A percentile compares a stretch with the other conserved stretches of the same genome.
Evolutionary conservation across 1,140 invertebrate species (phyloP).

Genomic region (Aphelenchoides besseyi): DNA sequence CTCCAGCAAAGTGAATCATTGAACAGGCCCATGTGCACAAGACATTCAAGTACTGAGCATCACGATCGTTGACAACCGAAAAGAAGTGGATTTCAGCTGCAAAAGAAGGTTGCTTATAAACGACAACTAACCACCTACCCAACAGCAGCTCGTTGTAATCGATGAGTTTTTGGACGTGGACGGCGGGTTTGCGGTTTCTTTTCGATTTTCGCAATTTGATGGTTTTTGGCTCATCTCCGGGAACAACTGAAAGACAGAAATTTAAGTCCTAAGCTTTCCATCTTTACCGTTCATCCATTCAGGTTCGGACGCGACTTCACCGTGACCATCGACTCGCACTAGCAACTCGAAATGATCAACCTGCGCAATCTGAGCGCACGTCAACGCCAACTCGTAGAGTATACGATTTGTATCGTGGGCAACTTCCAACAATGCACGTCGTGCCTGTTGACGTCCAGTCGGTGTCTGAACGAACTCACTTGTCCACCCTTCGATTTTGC

Average conservation of each 20-base stretch:
- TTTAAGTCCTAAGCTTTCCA: no score
- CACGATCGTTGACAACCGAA: constrained; percentile 41
- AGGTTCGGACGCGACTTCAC: no score
- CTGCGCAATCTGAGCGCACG: constrained; percentile 48
- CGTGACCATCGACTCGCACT: constrained; percentile 37
- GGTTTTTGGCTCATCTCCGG: constrained; percentile 30
- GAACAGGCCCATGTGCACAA: constrained; percentile 47
- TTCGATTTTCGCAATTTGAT: constrained; percentile 29
- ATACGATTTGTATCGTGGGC: constrained; percentile 37
- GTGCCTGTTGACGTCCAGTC: constrained; percentile 30
- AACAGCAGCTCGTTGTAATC: constrained; percentile 41
- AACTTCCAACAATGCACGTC: constrained; percentile 27
- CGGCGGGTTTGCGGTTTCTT: constrained; percentile 30
- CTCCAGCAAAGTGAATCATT: constrained; percentile 47
- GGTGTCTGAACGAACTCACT: constrained; percentile 24
- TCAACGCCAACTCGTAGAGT: constrained; percentile 50
- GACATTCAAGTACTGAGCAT: constrained; percentile 52
- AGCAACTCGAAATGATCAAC: constrained; percentile 49
- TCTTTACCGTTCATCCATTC: no score
- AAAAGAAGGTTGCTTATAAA: constrained; percentile 21
- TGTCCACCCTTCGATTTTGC: neutral
- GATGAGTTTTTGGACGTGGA: constrained; percentile 43
- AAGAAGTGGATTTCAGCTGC: constrained; percentile 54
- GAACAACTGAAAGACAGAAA: constrained; percentile 15
- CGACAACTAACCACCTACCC: constrained; percentile 24